Base-by-base conservation (phyloP, 2,113 vertebrate species). In the Laticauda colubrina region DNA sequence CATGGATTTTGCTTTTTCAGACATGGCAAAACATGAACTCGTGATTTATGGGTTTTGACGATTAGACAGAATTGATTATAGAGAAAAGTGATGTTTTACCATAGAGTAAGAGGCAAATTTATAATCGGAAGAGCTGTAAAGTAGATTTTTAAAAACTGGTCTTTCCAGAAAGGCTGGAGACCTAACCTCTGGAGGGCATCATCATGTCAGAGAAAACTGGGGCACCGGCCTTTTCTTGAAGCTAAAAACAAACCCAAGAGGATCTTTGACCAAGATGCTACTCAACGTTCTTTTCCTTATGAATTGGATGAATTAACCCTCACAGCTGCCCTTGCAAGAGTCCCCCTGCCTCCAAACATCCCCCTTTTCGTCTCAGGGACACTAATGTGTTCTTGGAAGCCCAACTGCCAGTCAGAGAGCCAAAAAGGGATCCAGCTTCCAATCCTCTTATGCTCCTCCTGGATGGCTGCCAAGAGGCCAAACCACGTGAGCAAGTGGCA, bases 401-500 rank as follows among this genome's bases (percentile, higher is more conserved):
- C 24, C 85, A 75, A 34, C 11, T 69, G 56, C 18, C 45, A 93
- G 53, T 88, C 90, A n/a, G 29, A 45, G 57, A 81, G 54, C 53
- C 86, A 10, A 6, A 7, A 57, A 53, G 12, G 14, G 5, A 1
- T 20, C 6, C 34, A 26, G 10, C 54, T 61, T 29, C 55, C 81
- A 56, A 91, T 61, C 43, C n/a, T 29, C 54, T 18, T 23, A 8
- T 2, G 51, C 12, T 45, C 55, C 48, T 21, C 10, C 34, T 59
- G 90, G 43, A 86, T 3, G 8, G 39, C 1, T 3, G 34, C 87
- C 93, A 89, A 45, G 43, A 21, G 64, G 61, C 10, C 3, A 18
- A 18, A 9, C 39, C 92, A 90, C 90, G 3, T 0, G 0, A 24
- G 57, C 86, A 15, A 85, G 43, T n/a, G 90, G 93, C 48, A 54